Conservation (phyloP, 1,140 invertebrate genomes). For the Globodera ellingtonae region DNA sequence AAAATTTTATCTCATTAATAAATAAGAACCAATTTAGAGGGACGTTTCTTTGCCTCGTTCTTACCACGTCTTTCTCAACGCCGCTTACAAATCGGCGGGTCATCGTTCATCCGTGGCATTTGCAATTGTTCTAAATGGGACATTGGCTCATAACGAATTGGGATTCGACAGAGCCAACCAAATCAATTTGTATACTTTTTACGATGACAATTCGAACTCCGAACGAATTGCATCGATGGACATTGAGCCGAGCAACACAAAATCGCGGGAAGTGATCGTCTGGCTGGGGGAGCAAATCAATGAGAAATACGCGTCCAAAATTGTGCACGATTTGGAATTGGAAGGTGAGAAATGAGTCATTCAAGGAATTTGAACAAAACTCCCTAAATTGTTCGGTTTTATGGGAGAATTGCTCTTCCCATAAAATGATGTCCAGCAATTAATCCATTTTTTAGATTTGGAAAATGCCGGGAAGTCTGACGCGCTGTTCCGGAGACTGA, state of each 20-base stretch:
- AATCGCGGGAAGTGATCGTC: constrained; percentile 16
- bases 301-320: background rate
- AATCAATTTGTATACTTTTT: constrained; percentile 16
- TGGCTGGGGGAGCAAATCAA: constrained; percentile 13
- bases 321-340: constrained; percentile 15
- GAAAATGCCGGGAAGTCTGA: constrained; percentile 26
- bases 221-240: background rate
- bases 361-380: background rate
- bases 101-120: constrained; percentile 8
- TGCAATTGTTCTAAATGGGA: background rate
- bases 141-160: background rate
- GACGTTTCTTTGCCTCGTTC: constrained; percentile 10
- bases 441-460: background rate
- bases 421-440: no score
- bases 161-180: constrained; percentile 3
- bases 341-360: constrained; percentile 7
- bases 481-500: constrained; percentile 10
- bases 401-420: background rate
- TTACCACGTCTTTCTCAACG: constrained; percentile 24
- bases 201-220: constrained; percentile 1
- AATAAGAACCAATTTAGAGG: background rate
- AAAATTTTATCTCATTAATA: no score
- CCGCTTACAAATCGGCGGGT: constrained; percentile 6
- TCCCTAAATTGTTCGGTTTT: background rate
- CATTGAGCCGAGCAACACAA: constrained; percentile 3